These are phyloP conservation scores for Biston stratarius DNA, from an alignment of 2,888 invertebrate genomes.

Conservation along the genomic window DNA sequence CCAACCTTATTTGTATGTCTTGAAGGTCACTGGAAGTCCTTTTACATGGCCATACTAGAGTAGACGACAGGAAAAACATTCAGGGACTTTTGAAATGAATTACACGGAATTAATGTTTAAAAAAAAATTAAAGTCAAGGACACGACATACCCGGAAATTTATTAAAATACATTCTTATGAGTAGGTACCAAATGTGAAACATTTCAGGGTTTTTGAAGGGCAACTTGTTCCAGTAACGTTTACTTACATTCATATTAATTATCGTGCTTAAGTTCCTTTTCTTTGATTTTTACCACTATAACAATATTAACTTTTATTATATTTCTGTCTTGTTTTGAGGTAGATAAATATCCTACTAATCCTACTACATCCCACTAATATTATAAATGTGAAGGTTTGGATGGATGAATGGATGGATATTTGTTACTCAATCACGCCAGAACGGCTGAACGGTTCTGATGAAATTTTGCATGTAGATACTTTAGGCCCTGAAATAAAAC, in stretches of 20 bases:
- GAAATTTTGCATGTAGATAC: too few species aligned
- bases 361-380: too few species aligned
- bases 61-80: not conserved
- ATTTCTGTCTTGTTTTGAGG: not conserved
- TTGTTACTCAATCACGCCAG: too few species aligned
- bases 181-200: not conserved
- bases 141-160: constrained; percentile 1
- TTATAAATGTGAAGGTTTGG: too few species aligned
- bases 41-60: not conserved
- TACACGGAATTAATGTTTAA: too few species aligned
- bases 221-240: not conserved
- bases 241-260: not conserved
- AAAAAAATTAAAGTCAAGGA: not conserved
- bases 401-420: too few species aligned
- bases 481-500: too few species aligned
- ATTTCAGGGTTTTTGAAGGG: constrained; percentile 1
- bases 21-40: not conserved
- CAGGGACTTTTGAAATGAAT: not conserved
- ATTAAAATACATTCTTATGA: not conserved
- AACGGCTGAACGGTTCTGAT: too few species aligned
- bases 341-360: not conserved
- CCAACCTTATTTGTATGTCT: too few species aligned
- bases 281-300: not conserved
- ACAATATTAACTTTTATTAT: not conserved
- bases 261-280: not conserved